These are phyloP conservation scores for Furnarius figulus DNA, from an alignment of 2,113 vertebrate genomes.

Conservation along the genomic window DNA sequence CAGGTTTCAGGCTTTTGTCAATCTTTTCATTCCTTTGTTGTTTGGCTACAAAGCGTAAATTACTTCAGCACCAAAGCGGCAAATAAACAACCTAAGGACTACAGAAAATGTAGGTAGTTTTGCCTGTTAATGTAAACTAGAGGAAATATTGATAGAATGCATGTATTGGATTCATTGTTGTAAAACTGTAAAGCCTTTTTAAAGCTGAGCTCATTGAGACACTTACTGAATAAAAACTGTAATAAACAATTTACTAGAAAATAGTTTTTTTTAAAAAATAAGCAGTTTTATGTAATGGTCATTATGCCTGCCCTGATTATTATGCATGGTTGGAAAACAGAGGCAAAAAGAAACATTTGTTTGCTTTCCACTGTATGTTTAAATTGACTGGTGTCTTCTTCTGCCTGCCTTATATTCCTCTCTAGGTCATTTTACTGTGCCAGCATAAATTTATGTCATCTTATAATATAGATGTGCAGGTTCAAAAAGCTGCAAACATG, in stretches of 20 bases:
- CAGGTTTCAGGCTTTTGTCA: neutral
- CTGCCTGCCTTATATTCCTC: neutral
- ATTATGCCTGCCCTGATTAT: neutral
- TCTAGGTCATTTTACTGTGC: neutral
- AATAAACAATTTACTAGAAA: neutral
- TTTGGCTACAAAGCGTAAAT: neutral
- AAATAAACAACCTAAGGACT: neutral
- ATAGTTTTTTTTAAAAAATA: neutral
- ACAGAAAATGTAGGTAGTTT: neutral
- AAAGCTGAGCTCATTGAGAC: neutral
- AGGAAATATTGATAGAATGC: neutral
- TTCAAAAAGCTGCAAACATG: neutral
- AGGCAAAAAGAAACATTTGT: neutral
- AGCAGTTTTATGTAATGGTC: neutral
- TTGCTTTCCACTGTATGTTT: neutral
- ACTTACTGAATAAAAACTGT: neutral
- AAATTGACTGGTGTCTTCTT: neutral
- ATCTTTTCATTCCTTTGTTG: neutral
- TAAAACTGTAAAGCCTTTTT: neutral
- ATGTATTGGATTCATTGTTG: neutral
- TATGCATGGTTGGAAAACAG: neutral
- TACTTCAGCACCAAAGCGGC: neutral
- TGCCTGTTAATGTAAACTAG: neutral
- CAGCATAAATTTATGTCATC: neutral
- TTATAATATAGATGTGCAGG: neutral